Evolutionary conservation across 2,797 vertebrate species (phyloP), one percentile per base, ranked within the genome.

Genomic region (Mareca strepera): DNA sequence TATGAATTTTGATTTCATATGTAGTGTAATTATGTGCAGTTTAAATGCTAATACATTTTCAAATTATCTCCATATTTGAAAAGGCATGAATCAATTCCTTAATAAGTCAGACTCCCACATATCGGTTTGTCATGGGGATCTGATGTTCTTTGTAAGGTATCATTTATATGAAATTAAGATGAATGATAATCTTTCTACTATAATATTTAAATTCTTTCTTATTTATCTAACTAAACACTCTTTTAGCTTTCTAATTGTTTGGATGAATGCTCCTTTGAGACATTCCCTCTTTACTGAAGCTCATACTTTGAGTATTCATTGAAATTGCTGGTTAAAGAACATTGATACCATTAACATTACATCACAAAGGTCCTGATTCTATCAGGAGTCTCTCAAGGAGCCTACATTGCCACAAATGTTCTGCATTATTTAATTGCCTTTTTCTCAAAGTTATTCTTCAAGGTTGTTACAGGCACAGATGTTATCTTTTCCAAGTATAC

Each of bases 381-480:
- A 33, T 67, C 46, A 82, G 39, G 43, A 88, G 59, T 73, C 26
- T 39, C 55, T 93, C 55, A 48, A 1, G 5, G 70, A 67, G 18
- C 73, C 90, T 90, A 67, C 11, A 76, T 2, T 86, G 52, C 62
- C 70, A 82, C 46, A 67, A 94, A 70, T 82, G 43, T 84, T 79
- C 70, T 66, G 26, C 9, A 7, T 84, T 93, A 82, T 92, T 82
- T 82, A 76, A 79, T 58, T 80, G 14, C 7, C 14, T 76, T 88
- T 82, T 88, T 79, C 55, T 79, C 52, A 63, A 94, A 89, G 59
- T 88, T 92, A 35, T 74, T 92, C 58, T 89, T 41, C 23, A 55
- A 70, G 29, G 15, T 44, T 82, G 92, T 90, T 93, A 31, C 72
- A 79, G 59, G 67, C 74, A 86, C 55, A 91, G 84, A 93, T 95